phyloP scores from a whole-genome alignment of 2,797 vertebrate genomes.

The Chiloscyllium punctatum region DNA sequence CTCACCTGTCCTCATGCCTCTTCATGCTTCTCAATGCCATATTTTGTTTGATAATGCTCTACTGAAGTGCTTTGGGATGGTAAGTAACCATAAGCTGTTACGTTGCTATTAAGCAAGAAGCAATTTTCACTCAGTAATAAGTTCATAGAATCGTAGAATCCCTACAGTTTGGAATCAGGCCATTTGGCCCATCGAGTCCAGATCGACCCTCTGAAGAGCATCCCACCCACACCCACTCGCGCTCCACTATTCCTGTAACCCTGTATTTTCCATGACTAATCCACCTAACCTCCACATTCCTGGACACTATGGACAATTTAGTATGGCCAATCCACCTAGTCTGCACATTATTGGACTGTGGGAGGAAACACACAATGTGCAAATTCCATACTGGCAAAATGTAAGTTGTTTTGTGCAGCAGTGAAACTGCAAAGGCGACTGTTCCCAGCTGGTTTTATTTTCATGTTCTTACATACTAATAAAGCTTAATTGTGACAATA shows the following conservation, averaged over 20 bases:
- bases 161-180: too few species aligned
- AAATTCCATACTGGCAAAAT: background rate
- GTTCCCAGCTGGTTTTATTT: background rate
- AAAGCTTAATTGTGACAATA: background rate
- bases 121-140: background rate
- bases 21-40: background rate
- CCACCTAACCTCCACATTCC: too few species aligned
- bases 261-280: too few species aligned
- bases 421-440: background rate
- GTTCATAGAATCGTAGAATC: background rate
- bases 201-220: too few species aligned
- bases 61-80: background rate
- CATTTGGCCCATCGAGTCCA: too few species aligned
- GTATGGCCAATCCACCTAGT: too few species aligned
- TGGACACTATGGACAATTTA: too few species aligned
- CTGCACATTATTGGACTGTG: too few species aligned
- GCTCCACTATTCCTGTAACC: too few species aligned
- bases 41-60: background rate
- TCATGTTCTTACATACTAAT: background rate
- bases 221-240: too few species aligned
- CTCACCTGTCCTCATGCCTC: background rate
- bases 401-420: background rate
- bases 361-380: too few species aligned
- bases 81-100: background rate
- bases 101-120: background rate